Percentiles rank a stretch among this genome's conserved stretches.
phyloP scores from a whole-genome alignment of 2,888 invertebrate species.

The Tanytarsus gracilentus region DNA sequence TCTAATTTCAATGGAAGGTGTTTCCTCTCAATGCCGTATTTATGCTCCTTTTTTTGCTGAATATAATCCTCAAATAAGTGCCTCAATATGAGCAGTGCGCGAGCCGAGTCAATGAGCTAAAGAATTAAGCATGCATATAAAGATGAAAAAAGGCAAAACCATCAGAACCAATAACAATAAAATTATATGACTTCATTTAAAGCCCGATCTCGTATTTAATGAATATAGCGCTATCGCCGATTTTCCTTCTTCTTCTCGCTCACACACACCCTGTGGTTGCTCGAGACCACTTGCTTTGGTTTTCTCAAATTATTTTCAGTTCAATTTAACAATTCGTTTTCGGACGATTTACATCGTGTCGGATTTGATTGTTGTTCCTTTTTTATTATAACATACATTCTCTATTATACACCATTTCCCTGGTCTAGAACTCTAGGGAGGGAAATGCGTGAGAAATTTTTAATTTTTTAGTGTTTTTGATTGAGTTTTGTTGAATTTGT shows the following conservation, averaged over 20 bases:
- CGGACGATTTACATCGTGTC: slow-evolving; percentile 19
- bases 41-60: too few species aligned
- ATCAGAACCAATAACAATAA: slow-evolving; percentile 28
- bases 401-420: too few species aligned
- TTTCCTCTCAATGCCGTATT: too few species aligned
- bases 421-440: too few species aligned
- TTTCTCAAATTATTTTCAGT: slow-evolving; percentile 26
- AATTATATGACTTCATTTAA: slow-evolving; percentile 28
- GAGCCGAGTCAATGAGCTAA: background rate
- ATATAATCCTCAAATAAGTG: too few species aligned
- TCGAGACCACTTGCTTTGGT: background rate
- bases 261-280: too few species aligned
- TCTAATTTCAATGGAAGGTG: background rate
- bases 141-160: slow-evolving; percentile 28
- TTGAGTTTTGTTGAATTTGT: too few species aligned
- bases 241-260: background rate
- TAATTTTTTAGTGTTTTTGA: too few species aligned
- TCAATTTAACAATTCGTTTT: slow-evolving; percentile 25
- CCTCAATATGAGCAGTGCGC: too few species aligned
- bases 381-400: background rate
- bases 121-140: too few species aligned
- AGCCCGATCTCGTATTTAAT: slow-evolving; percentile 7
- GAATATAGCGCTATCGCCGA: slow-evolving; percentile 9
- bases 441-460: too few species aligned
- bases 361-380: slow-evolving; percentile 23